A percentile compares a stretch with the other conserved stretches of the same genome.
phyloP scores from a whole-genome alignment of 2,797 vertebrate species.

The Rhinichthys osculus region DNA sequence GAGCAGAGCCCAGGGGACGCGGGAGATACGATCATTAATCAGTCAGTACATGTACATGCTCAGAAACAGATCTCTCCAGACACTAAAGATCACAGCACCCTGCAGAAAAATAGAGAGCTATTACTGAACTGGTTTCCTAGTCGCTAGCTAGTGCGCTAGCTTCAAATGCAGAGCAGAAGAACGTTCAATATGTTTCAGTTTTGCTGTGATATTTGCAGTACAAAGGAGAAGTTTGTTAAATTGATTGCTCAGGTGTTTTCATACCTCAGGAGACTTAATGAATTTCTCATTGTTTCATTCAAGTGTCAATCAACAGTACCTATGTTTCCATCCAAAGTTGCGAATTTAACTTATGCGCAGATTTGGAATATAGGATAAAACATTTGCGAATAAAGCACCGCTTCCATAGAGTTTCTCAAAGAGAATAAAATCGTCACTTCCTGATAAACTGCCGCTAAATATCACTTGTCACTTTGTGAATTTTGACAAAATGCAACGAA shows the following conservation, averaged over 20 bases:
- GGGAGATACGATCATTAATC: constrained; percentile 31
- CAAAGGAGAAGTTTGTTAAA: neutral
- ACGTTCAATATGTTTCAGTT: neutral
- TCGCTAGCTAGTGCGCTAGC: neutral
- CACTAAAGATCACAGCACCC: neutral
- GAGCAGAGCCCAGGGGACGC: constrained; percentile 30
- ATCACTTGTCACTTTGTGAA: too few relatives aligned
- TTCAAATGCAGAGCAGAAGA: neutral
- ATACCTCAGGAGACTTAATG: neutral
- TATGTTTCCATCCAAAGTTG: neutral
- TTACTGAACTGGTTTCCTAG: neutral
- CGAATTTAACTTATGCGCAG: too few relatives aligned
- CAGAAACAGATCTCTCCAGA: constrained; percentile 8
- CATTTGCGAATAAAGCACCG: too few relatives aligned
- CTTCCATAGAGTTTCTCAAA: too few relatives aligned
- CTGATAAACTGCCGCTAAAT: too few relatives aligned
- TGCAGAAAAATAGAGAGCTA: neutral
- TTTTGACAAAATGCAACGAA: too few relatives aligned
- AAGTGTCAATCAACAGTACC: neutral
- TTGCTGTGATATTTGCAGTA: neutral
- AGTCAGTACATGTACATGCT: constrained; percentile 19
- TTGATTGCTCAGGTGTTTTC: neutral
- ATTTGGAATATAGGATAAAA: too few relatives aligned
- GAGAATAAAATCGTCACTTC: too few relatives aligned
- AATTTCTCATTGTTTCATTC: neutral